These are phyloP conservation scores for Pteromalus puparum DNA, from an alignment of 1,140 invertebrate genomes.

Conservation along the genomic window DNA sequence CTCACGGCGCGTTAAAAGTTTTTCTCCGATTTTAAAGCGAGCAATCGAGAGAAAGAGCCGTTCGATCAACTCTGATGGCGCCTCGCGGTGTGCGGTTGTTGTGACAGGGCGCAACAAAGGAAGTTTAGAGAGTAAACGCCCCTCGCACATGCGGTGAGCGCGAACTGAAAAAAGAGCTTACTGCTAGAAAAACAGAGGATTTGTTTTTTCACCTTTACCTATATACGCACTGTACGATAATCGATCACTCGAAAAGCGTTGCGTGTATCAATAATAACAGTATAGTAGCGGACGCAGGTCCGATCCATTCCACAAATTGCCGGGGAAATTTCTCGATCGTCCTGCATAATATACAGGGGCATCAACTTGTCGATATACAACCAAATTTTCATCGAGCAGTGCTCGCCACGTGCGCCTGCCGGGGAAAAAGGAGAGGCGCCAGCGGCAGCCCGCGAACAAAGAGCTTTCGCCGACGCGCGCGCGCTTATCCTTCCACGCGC, in stretches of 20 bases:
- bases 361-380: slow-evolving; percentile 12
- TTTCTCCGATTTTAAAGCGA: not conserved
- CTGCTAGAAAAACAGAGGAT: not conserved
- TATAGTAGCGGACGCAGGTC: no score
- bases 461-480: slow-evolving; percentile 46
- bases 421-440: not conserved
- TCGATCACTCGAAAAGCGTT: not conserved
- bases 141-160: not conserved
- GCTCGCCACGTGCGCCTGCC: not conserved
- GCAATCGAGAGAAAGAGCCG: not conserved
- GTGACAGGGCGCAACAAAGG: slow-evolving; percentile 16
- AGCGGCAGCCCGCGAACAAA: slow-evolving; percentile 44
- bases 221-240: no score
- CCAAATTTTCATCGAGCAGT: not conserved
- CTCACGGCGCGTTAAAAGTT: no score
- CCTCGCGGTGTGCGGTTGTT: not conserved
- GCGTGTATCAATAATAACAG: not conserved
- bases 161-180: not conserved
- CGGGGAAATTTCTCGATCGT: not conserved
- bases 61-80: not conserved
- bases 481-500: slow-evolving; percentile 40
- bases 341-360: not conserved
- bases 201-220: not conserved
- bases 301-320: not conserved
- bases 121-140: slow-evolving; percentile 5